phyloP scores from a whole-genome alignment of 1,140 invertebrate species.

The Heliconius congener region DNA sequence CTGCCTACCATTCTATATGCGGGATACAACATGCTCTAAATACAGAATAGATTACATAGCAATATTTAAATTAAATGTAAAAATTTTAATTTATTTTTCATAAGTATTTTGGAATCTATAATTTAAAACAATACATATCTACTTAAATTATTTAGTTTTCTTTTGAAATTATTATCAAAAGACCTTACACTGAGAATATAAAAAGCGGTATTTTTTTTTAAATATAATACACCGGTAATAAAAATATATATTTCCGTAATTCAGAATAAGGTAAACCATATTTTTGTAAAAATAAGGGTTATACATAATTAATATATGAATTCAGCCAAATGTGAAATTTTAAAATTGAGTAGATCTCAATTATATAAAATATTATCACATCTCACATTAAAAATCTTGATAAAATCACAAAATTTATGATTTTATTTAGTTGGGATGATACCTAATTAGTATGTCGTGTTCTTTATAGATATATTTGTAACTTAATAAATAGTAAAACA shows the following conservation, averaged over 20 bases:
- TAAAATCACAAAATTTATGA: background rate
- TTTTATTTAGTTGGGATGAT: background rate
- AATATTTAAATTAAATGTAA: no score
- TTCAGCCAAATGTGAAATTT: constrained; percentile 2
- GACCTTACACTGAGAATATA: no score
- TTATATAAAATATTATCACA: background rate
- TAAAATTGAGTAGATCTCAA: background rate
- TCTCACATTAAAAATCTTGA: background rate
- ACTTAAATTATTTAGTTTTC: no score
- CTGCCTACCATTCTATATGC: no score
- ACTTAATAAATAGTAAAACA: no score
- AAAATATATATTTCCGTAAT: constrained; percentile 9
- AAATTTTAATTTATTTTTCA: no score
- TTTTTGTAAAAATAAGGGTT: constrained; percentile 13
- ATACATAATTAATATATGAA: background rate
- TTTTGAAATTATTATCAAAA: no score
- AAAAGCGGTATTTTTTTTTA: background rate
- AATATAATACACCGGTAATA: background rate
- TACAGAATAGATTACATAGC: no score
- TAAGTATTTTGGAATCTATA: no score
- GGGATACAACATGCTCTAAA: no score
- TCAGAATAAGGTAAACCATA: constrained; percentile 15
- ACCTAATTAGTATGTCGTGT: background rate
- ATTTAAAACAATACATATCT: no score
- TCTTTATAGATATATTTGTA: background rate